phyloP scores from a whole-genome alignment of 1,140 invertebrate species.

The Drosophila varians region DNA sequence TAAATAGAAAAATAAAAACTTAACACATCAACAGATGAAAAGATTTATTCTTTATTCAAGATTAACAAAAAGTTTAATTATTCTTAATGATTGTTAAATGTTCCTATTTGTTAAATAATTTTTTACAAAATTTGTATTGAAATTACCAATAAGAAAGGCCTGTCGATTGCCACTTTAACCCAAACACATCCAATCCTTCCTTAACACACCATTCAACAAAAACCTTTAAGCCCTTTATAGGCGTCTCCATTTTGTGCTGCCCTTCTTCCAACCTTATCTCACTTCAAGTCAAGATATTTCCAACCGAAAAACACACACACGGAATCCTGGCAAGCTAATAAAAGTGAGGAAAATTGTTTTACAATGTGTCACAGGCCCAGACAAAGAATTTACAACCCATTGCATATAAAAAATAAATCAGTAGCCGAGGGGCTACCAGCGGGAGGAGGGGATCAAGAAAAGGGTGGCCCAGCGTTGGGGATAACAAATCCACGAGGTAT shows the following conservation, averaged over 20 bases:
- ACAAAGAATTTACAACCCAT: conserved; percentile 55
- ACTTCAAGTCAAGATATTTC: conserved; percentile 11
- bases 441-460: conserved; percentile 1
- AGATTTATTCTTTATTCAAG: no score
- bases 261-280: not conserved
- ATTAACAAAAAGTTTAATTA: no score
- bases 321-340: conserved; percentile 30
- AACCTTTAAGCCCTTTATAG: conserved; percentile 13
- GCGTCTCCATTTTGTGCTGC: not conserved
- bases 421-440: conserved; percentile 27
- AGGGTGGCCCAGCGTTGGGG: conserved; percentile 19
- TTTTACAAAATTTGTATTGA: not conserved
- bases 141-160: not conserved
- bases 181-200: not conserved
- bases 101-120: no score
- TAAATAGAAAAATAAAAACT: no score
- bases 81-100: no score
- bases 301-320: conserved; percentile 12
- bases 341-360: conserved; percentile 70
- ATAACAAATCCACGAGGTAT: conserved; percentile 59
- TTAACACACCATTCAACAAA: not conserved
- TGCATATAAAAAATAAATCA: conserved; percentile 58
- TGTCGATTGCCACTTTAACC: not conserved
- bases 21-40: no score
- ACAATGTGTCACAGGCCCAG: conserved; percentile 57